A percentile compares a stretch with the other conserved stretches of the same genome.
These are phyloP conservation scores for Montipora cactus DNA, from an alignment of 64 coral and sea anemone genomes.

Conservation along the genomic window DNA sequence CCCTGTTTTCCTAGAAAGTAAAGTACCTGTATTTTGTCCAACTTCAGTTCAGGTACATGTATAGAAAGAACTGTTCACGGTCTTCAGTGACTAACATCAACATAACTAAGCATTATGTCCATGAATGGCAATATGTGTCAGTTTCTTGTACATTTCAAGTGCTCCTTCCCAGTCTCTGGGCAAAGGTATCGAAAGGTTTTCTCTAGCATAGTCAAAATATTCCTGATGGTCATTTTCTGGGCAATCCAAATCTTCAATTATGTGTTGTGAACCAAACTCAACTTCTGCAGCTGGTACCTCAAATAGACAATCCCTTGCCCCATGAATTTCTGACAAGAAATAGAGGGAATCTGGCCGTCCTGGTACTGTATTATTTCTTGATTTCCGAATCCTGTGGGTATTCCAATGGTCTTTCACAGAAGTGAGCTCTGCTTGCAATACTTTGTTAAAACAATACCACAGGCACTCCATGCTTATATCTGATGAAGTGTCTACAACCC, in stretches of 20 bases:
- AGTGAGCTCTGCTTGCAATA: not conserved
- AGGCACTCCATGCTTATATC: too few relatives aligned
- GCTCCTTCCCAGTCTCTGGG: constrained; percentile 58
- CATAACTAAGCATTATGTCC: constrained; percentile 28
- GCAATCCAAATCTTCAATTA: constrained; percentile 49
- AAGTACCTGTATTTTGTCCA: not conserved
- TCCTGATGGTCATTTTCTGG: constrained; percentile 48
- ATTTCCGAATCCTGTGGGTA: constrained; percentile 69
- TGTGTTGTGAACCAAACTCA: constrained; percentile 44
- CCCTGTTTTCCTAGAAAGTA: not conserved
- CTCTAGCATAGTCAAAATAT: constrained; percentile 63
- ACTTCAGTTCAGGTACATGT: constrained; percentile 5
- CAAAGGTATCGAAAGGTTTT: constrained; percentile 15
- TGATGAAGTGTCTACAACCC: too few relatives aligned
- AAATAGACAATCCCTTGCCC: constrained; percentile 56
- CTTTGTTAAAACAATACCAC: too few relatives aligned
- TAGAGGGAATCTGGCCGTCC: constrained; percentile 51
- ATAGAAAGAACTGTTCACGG: not conserved
- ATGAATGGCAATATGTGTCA: constrained; percentile 45
- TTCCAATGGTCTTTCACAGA: constrained; percentile 82
- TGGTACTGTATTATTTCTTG: constrained; percentile 69
- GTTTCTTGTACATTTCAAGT: constrained; percentile 46
- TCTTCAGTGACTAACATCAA: not conserved
- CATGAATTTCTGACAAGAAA: constrained; percentile 69
- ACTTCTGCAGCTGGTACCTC: constrained; percentile 17